Evolutionary conservation across 2,888 invertebrate genomes (phyloP).

Genomic region (Anaspis maculata): DNA sequence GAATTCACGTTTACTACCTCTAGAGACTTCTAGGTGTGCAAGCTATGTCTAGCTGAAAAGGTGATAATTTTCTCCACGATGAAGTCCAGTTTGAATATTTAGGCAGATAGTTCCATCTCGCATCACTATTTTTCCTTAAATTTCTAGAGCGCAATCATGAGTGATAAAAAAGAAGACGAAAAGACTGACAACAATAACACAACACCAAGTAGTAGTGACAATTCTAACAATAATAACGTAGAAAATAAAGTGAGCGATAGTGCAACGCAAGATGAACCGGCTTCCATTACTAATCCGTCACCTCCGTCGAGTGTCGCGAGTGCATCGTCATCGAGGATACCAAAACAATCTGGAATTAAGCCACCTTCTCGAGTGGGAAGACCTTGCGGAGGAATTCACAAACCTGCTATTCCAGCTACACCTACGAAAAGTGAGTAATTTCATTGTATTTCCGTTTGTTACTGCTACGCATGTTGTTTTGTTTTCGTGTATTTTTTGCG

Average conservation of each 20-base stretch:
- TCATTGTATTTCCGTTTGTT: constrained; percentile 9
- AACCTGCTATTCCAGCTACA: constrained; percentile 57
- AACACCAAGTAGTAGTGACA: constrained; percentile 6
- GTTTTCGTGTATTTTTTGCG: constrained; percentile 1
- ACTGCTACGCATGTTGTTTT: not conserved
- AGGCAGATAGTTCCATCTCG: too few species aligned
- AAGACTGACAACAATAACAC: constrained; percentile 6
- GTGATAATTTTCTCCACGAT: too few species aligned
- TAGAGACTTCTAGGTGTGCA: too few species aligned
- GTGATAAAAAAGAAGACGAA: constrained; percentile 1
- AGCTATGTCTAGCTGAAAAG: too few species aligned
- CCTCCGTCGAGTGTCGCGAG: constrained; percentile 9
- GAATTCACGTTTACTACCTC: too few species aligned
- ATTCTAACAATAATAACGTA: constrained; percentile 5
- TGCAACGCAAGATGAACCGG: constrained; percentile 5
- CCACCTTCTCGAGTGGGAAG: constrained; percentile 61
- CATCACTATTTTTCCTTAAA: too few species aligned
- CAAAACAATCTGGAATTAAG: constrained; percentile 54
- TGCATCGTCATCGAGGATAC: constrained; percentile 7
- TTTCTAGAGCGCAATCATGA: too few species aligned
- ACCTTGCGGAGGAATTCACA: constrained; percentile 55
- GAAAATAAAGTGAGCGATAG: constrained; percentile 3
- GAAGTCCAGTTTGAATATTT: too few species aligned
- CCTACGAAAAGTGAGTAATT: constrained; percentile 36
- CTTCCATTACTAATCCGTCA: too few species aligned